Base-by-base conservation (phyloP, 2,113 vertebrate species). In the Alethe diademata region DNA sequence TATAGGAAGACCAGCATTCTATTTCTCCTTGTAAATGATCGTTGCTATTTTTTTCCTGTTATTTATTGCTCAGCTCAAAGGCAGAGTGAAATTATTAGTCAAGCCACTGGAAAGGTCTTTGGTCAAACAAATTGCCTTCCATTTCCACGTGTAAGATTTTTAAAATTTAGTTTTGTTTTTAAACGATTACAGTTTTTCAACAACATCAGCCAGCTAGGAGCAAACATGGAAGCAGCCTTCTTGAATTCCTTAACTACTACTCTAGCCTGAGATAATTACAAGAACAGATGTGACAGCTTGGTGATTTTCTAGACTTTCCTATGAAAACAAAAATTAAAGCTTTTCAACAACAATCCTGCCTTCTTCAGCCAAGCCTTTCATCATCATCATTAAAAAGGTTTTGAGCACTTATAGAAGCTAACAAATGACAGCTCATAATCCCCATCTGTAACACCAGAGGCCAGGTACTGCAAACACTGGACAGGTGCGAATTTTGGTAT, bases 361-460 rank as follows among this genome's bases (percentile, higher is more conserved):
- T 92, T 80, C 66, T 88, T 94, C 84, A 90, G 73, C 38, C 50
- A 89, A 87, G 92, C 60, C 58, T 91, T 94, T 88, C 88, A 91
- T 95, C 91, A 87, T 93, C 87, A 92, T 86, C 61, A 92, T 90
- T 86, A 94, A 86, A 88, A 60, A 67, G 88, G 85, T 89, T 93
- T 75, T 78, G 80, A 61, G 70, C 13, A 64, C 79, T 95, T 93
- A 76, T 45, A 86, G 86, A 86, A 65, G 65, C 48, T 91, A 96
- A 86, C 36, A 83, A 85, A 90, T 84, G 96, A 97, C 88, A 97
- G n/a, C 81, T 90, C 64, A 62, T 95, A 93, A 96, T 96, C 92
- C 75, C 62, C 86, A 84, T 92, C 78, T 97, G 71, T 92, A 97
- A 88, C 86, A 95, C 60, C 62, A 93, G 58, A 88, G 86, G 81